Conservation (phyloP, 1,140 invertebrate species). For the Megathymus violae region DNA sequence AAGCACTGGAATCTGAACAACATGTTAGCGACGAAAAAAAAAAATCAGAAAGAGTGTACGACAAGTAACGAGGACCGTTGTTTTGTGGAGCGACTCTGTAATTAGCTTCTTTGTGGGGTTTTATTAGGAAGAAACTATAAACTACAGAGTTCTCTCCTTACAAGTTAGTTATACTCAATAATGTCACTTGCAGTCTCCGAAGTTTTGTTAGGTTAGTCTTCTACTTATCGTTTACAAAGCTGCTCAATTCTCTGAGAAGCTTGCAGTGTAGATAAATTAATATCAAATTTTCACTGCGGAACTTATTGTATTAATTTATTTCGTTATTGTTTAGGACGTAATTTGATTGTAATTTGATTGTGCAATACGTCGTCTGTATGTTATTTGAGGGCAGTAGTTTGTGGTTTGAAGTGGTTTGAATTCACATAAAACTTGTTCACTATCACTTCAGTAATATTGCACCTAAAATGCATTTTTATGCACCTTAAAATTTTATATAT, state of each 20-base stretch:
- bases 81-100: conserved; percentile 29
- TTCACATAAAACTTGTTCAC: too few species aligned
- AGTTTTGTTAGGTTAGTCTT: conserved; percentile 13
- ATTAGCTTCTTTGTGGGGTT: conserved; percentile 27
- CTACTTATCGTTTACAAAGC: conserved; percentile 26
- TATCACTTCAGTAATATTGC: too few species aligned
- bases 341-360: too few species aligned
- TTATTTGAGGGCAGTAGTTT: too few species aligned
- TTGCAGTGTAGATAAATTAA: conserved; percentile 8
- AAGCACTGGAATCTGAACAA: conserved; percentile 12
- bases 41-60: conserved; percentile 21
- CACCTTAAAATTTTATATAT: too few species aligned
- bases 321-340: too few species aligned
- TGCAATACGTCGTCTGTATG: too few species aligned
- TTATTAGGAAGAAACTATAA: conserved; percentile 31
- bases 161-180: conserved; percentile 26
- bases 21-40: conserved; percentile 11
- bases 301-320: too few species aligned
- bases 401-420: too few species aligned
- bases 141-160: conserved; percentile 26
- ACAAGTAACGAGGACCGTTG: conserved; percentile 21
- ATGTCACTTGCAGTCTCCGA: conserved; percentile 26
- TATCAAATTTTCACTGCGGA: too few species aligned
- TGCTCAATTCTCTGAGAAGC: conserved; percentile 22
- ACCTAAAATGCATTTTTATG: too few species aligned